A percentile compares a stretch with the other conserved stretches of the same genome.
These are phyloP conservation scores for Rhingia campestris DNA, from an alignment of 2,888 invertebrate species.

Conservation along the genomic window DNA sequence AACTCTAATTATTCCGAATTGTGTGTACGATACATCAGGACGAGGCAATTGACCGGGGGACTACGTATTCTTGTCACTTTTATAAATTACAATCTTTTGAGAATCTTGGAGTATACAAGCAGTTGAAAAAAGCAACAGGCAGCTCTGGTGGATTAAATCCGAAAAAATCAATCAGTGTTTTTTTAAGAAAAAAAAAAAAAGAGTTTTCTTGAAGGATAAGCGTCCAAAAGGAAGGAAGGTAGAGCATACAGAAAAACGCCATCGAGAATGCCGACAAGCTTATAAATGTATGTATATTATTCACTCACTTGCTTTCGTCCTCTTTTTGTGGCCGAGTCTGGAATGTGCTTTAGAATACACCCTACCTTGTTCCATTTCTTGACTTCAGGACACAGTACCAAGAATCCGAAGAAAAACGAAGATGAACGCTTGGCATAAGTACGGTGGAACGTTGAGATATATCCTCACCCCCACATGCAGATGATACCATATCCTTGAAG, in stretches of 20 bases:
- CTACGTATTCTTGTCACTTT: slow-evolving; percentile 44
- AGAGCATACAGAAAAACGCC: slow-evolving; percentile 23
- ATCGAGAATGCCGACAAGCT: slow-evolving; percentile 68
- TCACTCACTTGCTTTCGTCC: slow-evolving; percentile 38
- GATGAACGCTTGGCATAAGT: slow-evolving; percentile 1
- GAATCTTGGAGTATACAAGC: not conserved
- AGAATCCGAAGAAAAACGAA: slow-evolving; percentile 26
- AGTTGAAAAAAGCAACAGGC: slow-evolving; percentile 5
- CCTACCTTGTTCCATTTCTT: not conserved
- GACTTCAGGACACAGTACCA: not conserved
- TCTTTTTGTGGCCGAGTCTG: slow-evolving; percentile 6
- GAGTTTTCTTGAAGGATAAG: not conserved
- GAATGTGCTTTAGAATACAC: slow-evolving; percentile 6
- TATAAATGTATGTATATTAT: slow-evolving; percentile 49
- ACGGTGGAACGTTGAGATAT: slow-evolving; percentile 52
- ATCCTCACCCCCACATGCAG: slow-evolving; percentile 42
- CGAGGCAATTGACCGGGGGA: slow-evolving; percentile 31
- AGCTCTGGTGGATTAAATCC: slow-evolving; percentile 17
- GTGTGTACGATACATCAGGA: slow-evolving; percentile 15
- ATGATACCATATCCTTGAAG: slow-evolving; percentile 62
- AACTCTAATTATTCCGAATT: slow-evolving; percentile 39
- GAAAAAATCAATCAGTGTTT: slow-evolving; percentile 42
- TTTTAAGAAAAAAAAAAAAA: slow-evolving; percentile 10
- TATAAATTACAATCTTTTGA: slow-evolving; percentile 44
- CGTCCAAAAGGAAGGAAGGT: not conserved